Base-by-base conservation (phyloP, 2,888 invertebrate genomes). In the Apamea sordens region DNA sequence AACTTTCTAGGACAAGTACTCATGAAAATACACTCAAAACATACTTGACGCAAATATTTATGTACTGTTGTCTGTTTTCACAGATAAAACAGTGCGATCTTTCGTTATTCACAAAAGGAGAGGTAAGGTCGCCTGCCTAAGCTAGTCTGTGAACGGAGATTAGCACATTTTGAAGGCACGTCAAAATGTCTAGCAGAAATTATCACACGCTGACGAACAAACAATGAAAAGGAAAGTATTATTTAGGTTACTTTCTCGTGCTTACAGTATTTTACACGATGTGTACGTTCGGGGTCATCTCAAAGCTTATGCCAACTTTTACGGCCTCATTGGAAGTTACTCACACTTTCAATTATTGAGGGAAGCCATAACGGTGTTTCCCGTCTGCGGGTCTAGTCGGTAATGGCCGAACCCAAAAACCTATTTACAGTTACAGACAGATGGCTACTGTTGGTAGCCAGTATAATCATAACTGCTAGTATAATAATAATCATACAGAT, bases 141-240 rank as follows among this genome's bases (percentile, higher is more conserved):
- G 50, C 50, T 59, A 36, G 56, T 53, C 63, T 15, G 28, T 64
- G 50, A 70, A 59, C 59, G 11, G 15, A 63, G 70, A 81, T 83
- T 82, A 81, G 67, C 77, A 77, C 83, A 71, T 82, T 82, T 83
- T 68, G 67, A 68, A 70, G 64, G 28, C 59, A 72, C 44, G 79
- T 56, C 71, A 73, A 75, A 77, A 77, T 41, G 41, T 83, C 68
- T 83, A 63, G 68, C 61, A 68, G 36, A 68, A 72, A 82, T 64
- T 64, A 82, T 70, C 79, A 47, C 83, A 73, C 59, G 73, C 64
- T 64, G 24, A 36, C 73, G 44, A 69, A 69, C 73, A 65, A 79
- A 83, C 82, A 83, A 82, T 83, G 59, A 70, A 79, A 83, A 56
- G 18, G 73, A 83, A 82, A 83, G 79, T 78, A 15, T 50, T 73